Base-by-base conservation (phyloP, 2,797 vertebrate genomes). In the Coregonus suidteri region DNA sequence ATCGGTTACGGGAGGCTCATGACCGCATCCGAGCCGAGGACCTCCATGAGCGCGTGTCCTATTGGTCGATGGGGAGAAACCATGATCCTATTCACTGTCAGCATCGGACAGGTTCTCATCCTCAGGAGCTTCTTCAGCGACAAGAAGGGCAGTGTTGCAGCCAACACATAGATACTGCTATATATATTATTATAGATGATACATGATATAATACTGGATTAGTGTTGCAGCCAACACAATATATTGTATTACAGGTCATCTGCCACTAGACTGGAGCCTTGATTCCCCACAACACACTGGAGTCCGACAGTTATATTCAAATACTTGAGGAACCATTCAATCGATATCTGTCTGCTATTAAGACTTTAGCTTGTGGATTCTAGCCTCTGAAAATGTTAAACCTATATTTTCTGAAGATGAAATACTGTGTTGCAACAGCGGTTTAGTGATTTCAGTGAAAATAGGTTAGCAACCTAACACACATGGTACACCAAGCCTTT, bases 101-200 rank as follows among this genome's bases (percentile, higher is more conserved):
- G 96, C 81, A 16, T 97, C 1, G 94, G 96, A 81, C 96, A 98
- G 82, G 94, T 98, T 80, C n/a, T 97, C 83, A 79, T 98, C 92
- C 95, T 98, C 4, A 96, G 85, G 78, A 97, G 96, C 88, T 98
- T 97, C 91, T 98, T 98, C 88, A 91, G 79, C 0, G 97, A 97
- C 7, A 96, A 93, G 80, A 95, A 93, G 84, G 15, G 87, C 41
- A 79, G 88, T 0, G 34, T 92, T 0, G 72, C 83, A 0, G 87
- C 84, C 0, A 73, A 83, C 82, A 97, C 94, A 81, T 96, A 95
- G 56, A 6, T 18, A 20, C 56, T 9, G 5, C 18, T 1, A 16
- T n/a, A 6, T 54, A 16, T 7, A 41, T 37, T 7, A 7, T 7
- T 47, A 47, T 47, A 47, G 7, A 16, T 59, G 14, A n/a, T n/a